Conservation (phyloP, 2,797 vertebrate genomes). For the Sus cebifrons region DNA sequence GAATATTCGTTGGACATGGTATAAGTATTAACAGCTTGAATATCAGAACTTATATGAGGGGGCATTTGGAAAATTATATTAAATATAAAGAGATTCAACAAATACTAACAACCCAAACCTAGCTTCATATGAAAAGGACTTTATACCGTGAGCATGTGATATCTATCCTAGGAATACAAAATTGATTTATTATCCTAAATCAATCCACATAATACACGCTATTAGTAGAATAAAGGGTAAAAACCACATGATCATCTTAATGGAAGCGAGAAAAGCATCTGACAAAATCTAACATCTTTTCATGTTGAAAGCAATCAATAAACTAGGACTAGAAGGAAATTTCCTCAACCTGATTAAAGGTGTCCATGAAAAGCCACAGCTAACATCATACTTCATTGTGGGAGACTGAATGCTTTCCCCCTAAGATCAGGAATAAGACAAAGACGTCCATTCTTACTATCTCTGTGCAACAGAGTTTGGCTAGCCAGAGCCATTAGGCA, state of each 20-base stretch:
- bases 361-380: not conserved
- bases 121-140: not conserved
- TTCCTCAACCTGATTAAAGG: not conserved
- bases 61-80: not conserved
- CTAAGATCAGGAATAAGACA: not conserved
- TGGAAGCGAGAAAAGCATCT: not conserved
- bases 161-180: not conserved
- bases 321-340: not conserved
- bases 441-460: not conserved
- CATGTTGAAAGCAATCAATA: not conserved
- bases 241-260: not conserved
- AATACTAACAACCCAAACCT: not conserved
- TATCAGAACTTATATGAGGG: not conserved
- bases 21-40: not conserved
- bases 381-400: not conserved
- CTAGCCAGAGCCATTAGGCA: not conserved
- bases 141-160: not conserved
- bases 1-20: not conserved
- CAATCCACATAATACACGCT: not conserved
- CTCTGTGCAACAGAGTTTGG: not conserved
- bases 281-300: not conserved
- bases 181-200: not conserved
- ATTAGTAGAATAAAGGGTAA: not conserved
- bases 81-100: not conserved
- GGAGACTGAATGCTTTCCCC: not conserved